Conservation (phyloP, 2,113 vertebrate species). For the Electrona antarctica region DNA sequence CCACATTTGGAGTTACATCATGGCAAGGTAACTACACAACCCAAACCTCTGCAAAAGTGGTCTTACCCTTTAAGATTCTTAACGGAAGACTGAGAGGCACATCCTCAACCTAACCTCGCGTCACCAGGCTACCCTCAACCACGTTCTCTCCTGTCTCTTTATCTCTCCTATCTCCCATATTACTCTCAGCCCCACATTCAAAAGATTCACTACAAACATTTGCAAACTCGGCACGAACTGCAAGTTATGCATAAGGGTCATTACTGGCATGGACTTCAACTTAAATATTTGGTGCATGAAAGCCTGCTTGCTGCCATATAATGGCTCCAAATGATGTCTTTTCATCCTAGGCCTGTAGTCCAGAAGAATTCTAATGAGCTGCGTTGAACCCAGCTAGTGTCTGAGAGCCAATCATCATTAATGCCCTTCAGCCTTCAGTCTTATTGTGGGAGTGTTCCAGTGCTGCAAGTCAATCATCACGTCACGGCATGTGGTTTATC, state of each 20-base stretch:
- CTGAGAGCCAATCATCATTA: conserved; percentile 63
- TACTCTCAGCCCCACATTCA: conserved; percentile 5
- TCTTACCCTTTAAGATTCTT: too few species aligned
- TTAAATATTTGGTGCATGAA: conserved; percentile 61
- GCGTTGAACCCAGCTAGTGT: conserved; percentile 15
- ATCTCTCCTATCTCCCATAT: not conserved
- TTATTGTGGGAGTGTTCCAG: conserved; percentile 46
- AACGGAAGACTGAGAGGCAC: too few species aligned
- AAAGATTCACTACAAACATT: conserved; percentile 9
- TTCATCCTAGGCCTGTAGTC: conserved; percentile 51
- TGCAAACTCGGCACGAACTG: conserved; percentile 33
- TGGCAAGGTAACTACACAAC: too few species aligned
- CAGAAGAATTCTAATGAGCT: conserved; percentile 65
- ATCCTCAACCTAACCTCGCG: too few species aligned
- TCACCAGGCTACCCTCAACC: too few species aligned
- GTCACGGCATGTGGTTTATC: conserved; percentile 50
- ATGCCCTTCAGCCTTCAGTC: conserved; percentile 56
- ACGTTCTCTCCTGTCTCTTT: not conserved
- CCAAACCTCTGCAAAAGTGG: too few species aligned
- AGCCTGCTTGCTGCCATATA: conserved; percentile 45
- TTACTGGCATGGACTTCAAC: conserved; percentile 55
- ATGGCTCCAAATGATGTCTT: conserved; percentile 54
- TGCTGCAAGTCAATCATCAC: conserved; percentile 35
- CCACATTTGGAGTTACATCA: too few species aligned
- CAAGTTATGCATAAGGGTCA: conserved; percentile 9